phyloP scores from a whole-genome alignment of 2,113 vertebrate species.

The Arizona elegans region DNA sequence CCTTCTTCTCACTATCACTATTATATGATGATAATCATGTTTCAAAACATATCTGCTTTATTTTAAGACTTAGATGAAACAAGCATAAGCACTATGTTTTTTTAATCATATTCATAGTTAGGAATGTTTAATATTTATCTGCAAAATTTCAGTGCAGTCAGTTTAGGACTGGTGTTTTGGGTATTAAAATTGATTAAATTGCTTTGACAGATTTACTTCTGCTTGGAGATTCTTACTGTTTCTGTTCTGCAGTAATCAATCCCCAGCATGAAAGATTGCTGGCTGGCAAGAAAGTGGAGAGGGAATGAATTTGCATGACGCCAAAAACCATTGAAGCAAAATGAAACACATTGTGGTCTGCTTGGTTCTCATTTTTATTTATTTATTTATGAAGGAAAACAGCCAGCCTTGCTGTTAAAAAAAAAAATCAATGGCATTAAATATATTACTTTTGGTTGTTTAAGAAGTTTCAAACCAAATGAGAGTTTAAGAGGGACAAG shows the following conservation, averaged over 20 bases:
- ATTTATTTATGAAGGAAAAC: background rate
- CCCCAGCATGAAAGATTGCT: constrained; percentile 2
- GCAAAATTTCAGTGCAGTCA: constrained; percentile 12
- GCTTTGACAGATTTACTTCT: constrained; percentile 36
- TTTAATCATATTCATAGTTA: constrained; percentile 18
- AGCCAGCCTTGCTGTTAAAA: background rate
- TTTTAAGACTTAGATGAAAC: background rate
- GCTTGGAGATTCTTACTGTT: constrained; percentile 34
- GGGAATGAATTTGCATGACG: background rate
- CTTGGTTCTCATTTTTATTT: background rate
- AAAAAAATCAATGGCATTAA: background rate
- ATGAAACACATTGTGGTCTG: constrained; percentile 6
- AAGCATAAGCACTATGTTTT: constrained; percentile 11
- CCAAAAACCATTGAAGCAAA: constrained; percentile 18
- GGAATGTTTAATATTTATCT: constrained; percentile 17
- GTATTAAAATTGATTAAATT: constrained; percentile 44
- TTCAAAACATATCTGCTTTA: background rate
- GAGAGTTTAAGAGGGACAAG: background rate
- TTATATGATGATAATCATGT: background rate
- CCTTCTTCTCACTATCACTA: background rate
- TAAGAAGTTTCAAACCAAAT: background rate
- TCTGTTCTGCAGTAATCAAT: constrained; percentile 31
- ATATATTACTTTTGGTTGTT: background rate
- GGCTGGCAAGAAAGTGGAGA: background rate
- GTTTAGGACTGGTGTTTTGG: constrained; percentile 33